Base-by-base conservation (phyloP, 2,888 invertebrate species). In the Chrysina gloriosa region DNA sequence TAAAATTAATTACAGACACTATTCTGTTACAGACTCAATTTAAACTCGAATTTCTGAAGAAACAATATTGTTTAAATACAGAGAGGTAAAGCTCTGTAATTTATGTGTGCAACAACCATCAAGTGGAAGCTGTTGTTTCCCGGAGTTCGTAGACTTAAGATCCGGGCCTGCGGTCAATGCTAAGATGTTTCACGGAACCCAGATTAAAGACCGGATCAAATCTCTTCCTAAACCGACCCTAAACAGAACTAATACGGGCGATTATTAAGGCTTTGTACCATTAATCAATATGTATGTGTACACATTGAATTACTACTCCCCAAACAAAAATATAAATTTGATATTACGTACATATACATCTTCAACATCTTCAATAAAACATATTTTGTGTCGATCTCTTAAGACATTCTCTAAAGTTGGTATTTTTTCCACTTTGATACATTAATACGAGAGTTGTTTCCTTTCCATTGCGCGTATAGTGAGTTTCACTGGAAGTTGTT, bases 101-200 rank as follows among this genome's bases (percentile, higher is more conserved):
- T 58, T 58, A 42, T 58, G 39, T 42, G 25, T 27, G 25, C 27
- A 27, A 27, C 27, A 58, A 58, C 58, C 39, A 14, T 11, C 42
- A 42, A 58, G 58, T 42, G 58, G 58, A 42, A 58, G 58, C 58
- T 42, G 42, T 27, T 42, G 14, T 58, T 66, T 39, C 56, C 56
- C 54, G 63, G 52, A 63, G 67, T 63, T 63, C 63, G 63, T 25
- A 52, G 68, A 58, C 64, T 68, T 61, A 54, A 68, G 68, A 68
- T 68, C 73, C 70, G 71, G 71, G 73, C 67, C 71, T 75, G 75
- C 70, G 75, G 75, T 73, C 73, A 73, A 65, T 67, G 70, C 68
- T 75, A 72, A 75, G 75, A 74, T 71, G 74, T 64, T 68, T 65
- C 66, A 70, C 70, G 70, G 69, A 72, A 71, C 73, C 73, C 67